Percentiles rank a stretch among this genome's conserved stretches.
phyloP scores from a whole-genome alignment of 2,888 invertebrate species.

The Sthenelais limicola region DNA sequence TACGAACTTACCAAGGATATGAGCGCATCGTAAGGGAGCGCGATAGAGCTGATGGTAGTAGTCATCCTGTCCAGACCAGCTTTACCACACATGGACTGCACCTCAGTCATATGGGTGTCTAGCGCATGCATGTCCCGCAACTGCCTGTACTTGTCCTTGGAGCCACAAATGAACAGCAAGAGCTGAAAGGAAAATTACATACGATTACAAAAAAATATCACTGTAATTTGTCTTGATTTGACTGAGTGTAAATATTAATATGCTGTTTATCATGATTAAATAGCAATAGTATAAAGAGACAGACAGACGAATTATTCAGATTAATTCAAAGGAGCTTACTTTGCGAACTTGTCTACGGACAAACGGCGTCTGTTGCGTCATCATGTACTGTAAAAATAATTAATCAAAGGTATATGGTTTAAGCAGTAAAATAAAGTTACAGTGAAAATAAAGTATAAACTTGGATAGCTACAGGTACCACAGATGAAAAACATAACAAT shows the following conservation, averaged over 20 bases:
- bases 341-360: constrained; percentile 89
- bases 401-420: no score
- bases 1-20: constrained; percentile 81
- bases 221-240: neutral
- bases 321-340: no score
- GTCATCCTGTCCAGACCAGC: constrained; percentile 55
- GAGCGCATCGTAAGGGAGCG: constrained; percentile 89
- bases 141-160: constrained; percentile 95
- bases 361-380: constrained; percentile 92
- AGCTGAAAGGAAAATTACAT: constrained; percentile 72
- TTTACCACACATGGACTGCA: constrained; percentile 65
- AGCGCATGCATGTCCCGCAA: constrained; percentile 93
- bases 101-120: constrained; percentile 82
- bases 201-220: neutral
- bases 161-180: constrained; percentile 91
- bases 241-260: no score
- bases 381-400: constrained; percentile 80
- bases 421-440: no score
- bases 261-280: no score
- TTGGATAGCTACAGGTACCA: no score
- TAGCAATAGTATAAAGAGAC: no score
- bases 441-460: no score
- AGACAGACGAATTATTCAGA: no score
- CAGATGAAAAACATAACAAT: no score
- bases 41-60: constrained; percentile 59